Evolutionary conservation across 53 echinoderm and acorn worm species (phyloP), one percentile per base, ranked within the genome.

Genomic region (Actinopyga echinites): DNA sequence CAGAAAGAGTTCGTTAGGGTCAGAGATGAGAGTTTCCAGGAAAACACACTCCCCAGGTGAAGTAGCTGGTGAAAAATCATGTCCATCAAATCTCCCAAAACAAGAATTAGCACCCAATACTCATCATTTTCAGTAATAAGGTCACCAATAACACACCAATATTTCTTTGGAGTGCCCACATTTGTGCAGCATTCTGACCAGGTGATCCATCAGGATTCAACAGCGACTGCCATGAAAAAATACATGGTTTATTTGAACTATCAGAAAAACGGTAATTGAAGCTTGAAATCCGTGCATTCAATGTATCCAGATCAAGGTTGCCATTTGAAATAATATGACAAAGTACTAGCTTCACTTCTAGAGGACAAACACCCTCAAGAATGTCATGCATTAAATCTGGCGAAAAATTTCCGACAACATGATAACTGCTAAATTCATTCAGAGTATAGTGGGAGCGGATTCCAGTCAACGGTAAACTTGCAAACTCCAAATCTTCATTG

Each of bases 161-260:
- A 30, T 89, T 74, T 52, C 84, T 83, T 30, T 79, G 65, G 9
- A 86, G 40, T 30, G 89, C 69, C 92, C 86, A 86, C 83, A 86
- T 92, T 53, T 92, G 92, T 0, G 75, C 86, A 26, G 86, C 92
- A 66, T 86, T 85, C 79, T 89, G 92, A 1, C 86, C 89, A 74
- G 92, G 54, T 57, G 89, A 59, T 45, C 83, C 83, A 69, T 89
- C 89, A 23, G 89, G 84, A 83, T 92, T 85, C 20, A 54, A 2
- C 28, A 88, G 57, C 7, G 58, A 67, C 57, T 58, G 57, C 38
- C 79, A 75, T 5, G 64, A 62, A 64, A 83, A 80, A 5, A 81
- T 60, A 29, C 64, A 83, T 52, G 88, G 92, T 32, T 82, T 91
- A 61, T 91, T 91, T 23, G 67, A 37, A 37, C 35, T 62, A 79